Evolutionary conservation across 2,113 vertebrate genomes (phyloP).

Genomic region (Menura novaehollandiae): DNA sequence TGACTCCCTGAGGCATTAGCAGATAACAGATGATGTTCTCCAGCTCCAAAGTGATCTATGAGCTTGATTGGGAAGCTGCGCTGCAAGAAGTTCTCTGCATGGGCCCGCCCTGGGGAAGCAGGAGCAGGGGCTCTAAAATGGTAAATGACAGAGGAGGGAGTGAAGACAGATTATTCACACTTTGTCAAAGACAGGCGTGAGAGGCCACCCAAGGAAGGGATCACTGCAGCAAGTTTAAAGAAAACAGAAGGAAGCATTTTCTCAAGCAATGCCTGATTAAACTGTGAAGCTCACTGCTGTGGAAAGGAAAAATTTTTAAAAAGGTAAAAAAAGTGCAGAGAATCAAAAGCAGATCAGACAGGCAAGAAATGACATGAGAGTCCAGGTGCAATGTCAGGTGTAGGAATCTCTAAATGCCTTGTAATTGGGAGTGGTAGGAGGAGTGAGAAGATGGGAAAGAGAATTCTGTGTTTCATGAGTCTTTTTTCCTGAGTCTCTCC

Average conservation of each 20-base stretch:
- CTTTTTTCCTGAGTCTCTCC: not conserved
- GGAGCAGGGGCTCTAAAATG: not conserved
- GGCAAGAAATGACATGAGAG: not conserved
- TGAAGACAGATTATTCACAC: not conserved
- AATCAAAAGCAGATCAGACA: not conserved
- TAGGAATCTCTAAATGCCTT: not conserved
- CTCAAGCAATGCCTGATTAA: not conserved
- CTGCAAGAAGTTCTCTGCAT: not conserved
- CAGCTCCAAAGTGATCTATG: not conserved
- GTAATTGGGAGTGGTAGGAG: not conserved
- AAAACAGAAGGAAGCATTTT: not conserved
- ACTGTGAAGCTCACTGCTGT: not conserved
- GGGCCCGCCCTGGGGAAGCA: not conserved
- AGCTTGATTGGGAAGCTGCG: not conserved
- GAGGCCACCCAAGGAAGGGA: not conserved
- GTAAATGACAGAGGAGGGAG: not conserved
- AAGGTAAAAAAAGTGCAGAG: rapidly evolving
- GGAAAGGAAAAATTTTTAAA: no score
- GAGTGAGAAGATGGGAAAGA: not conserved
- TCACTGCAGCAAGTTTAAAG: not conserved
- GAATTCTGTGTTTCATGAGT: not conserved
- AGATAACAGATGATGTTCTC: not conserved
- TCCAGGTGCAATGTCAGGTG: not conserved
- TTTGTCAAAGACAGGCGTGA: not conserved
- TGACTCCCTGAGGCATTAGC: not conserved